A percentile compares a stretch with the other conserved stretches of the same genome.
Evolutionary conservation across 2,113 vertebrate genomes (phyloP).

Genomic region (Orthonyx spaldingii): DNA sequence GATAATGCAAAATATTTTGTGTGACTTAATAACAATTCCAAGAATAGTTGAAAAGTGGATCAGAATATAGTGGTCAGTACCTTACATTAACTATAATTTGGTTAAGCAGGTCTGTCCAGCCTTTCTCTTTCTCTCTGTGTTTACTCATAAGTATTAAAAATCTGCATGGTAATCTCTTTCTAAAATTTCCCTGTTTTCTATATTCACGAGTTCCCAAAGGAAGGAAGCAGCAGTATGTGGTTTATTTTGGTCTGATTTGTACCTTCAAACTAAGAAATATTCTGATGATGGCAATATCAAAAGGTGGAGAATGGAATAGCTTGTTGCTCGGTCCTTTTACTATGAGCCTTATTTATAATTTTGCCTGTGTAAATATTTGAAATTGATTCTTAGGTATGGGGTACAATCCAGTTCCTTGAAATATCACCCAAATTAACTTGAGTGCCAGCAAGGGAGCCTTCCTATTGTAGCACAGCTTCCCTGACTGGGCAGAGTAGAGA

Average conservation of each 20-base stretch:
- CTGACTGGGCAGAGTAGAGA: neutral
- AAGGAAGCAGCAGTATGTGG: neutral
- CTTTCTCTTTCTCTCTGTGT: neutral
- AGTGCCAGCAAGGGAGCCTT: neutral
- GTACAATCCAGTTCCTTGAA: neutral
- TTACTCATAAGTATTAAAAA: neutral
- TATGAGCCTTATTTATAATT: neutral
- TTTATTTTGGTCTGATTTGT: neutral
- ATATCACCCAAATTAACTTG: neutral
- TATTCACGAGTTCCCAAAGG: neutral
- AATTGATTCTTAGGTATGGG: neutral
- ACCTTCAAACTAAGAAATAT: neutral
- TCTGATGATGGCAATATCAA: neutral
- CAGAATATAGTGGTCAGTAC: neutral
- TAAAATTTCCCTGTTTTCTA: neutral
- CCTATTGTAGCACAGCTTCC: neutral
- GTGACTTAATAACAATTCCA: neutral
- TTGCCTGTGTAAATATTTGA: neutral
- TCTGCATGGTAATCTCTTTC: neutral
- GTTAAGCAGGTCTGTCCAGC: neutral
- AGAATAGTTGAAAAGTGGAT: neutral
- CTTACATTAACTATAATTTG: neutral
- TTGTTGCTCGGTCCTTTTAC: neutral
- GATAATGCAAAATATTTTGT: neutral
- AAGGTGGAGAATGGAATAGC: neutral